Evolutionary conservation across 2,797 vertebrate species (phyloP), one percentile per base, ranked within the genome.

Genomic region (Apogon talboti): DNA sequence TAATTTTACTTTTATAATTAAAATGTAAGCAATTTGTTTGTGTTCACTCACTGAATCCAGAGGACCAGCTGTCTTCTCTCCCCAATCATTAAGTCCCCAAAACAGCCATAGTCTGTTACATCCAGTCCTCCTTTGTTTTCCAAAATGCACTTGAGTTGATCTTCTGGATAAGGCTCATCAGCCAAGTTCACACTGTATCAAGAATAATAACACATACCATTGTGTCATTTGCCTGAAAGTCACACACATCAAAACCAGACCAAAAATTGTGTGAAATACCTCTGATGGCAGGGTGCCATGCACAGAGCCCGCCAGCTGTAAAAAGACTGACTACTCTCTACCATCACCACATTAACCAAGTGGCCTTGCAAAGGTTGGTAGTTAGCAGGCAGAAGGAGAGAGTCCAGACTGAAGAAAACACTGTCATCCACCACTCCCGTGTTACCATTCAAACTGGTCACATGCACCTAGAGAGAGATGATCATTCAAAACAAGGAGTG

Each of bases 251-350:
- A 49, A 59, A 38, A 55, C 9, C 4, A 42, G 4, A 15, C 42
- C 3, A 2, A 52, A 28, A 33, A 2, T 2, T 28, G 15, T 14
- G 6, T 7, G 21, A 24, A 91, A 24, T 91, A 95, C 96, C 94
- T 75, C 49, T 89, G 76, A 37, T 42, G 64, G 61, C 87, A 88
- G 0, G 96, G 97, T 3, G 94, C 93, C 83, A 99, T 92, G 74
- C 96, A 98, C 42, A 99, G 87, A 0, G 98, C 97, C 88, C 98
- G 93, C 98, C 98, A 99, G 60, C 86, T 44, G 48, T 95, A 98
- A 48, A 95, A 91, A 0, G 96, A 98, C 85, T 97, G 97, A 81
- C 67, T 96, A 91, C 96, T 98, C 84, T 99, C 98, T 83, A 98
- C 93, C 76, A 96, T 95, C 46, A 99, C 91, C 0, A 95, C 47